Base-by-base conservation (phyloP, 1,140 invertebrate genomes). In the Leptinotarsa texana region DNA sequence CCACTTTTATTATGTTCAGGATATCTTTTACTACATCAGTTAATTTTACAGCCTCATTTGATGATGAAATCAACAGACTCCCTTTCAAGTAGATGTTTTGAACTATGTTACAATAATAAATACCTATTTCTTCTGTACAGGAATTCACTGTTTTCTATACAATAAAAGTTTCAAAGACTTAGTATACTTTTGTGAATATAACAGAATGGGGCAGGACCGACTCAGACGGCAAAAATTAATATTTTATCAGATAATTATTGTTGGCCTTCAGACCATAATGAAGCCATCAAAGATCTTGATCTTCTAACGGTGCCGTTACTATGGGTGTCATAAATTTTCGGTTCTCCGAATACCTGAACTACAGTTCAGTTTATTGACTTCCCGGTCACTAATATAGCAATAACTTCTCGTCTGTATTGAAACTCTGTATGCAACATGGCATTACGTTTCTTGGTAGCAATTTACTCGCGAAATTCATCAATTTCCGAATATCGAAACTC, bases 241-340 rank as follows among this genome's bases (percentile, higher is more conserved):
- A 65, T 65, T 65, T 65, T 33, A 65, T 57, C n/a, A 13, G 6
- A 62, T 72, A 73, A 73, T 33, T 73, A 73, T 73, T 47, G 62
- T 73, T 48, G 63, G 47, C 71, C 71, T 73, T 65, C 69, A 21
- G 48, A 33, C 21, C 63, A 73, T 73, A 73, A 73, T 77, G 69
- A 74, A 72, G 75, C 48, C 73, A 63, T 77, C 61, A 77, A 47
- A 66, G 72, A 68, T 74, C 63, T 73, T 74, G 73, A 57, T 48
- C 15, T 74, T 74, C 63, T 68, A 68, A 57, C 73, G 27, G 63
- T 74, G 51, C 65, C 49, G 63, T 74, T 77, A 74, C 68, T 71
- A 74, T 47, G 61, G 69, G 63, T 21, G 49, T 63, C 75, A 77
- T 77, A 77, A 77, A 77, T 77, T 74, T 74, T 77, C 67, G 27